Percentiles rank a stretch among this genome's conserved stretches.
Evolutionary conservation across 2,888 invertebrate genomes (phyloP).

Genomic region (Melanchra persicariae): DNA sequence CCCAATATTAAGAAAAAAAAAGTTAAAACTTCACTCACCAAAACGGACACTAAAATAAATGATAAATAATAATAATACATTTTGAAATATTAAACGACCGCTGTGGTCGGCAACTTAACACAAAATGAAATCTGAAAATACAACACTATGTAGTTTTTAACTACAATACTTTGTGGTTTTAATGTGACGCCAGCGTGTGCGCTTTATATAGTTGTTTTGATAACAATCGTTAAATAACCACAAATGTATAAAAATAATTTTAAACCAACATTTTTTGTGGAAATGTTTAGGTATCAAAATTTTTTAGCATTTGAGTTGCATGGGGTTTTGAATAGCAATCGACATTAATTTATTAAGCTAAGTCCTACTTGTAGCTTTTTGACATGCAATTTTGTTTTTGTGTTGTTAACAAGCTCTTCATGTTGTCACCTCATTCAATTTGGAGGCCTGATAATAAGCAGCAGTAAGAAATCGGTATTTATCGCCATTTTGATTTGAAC

Average conservation of each 20-base stretch:
- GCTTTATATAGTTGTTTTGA: background rate
- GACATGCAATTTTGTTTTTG: too few species aligned
- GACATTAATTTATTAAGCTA: background rate
- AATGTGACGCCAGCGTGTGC: background rate
- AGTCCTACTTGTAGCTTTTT: too few species aligned
- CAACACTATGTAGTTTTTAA: background rate
- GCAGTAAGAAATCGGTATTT: too few species aligned
- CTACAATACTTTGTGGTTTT: background rate
- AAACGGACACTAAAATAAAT: constrained; percentile 1
- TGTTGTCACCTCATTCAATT: too few species aligned
- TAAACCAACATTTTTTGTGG: constrained; percentile 38
- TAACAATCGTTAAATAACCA: constrained; percentile 15
- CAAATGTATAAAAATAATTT: constrained; percentile 25
- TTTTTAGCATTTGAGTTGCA: background rate
- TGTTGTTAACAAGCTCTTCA: too few species aligned
- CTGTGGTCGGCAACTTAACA: background rate
- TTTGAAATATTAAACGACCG: constrained; percentile 32
- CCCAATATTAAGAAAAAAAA: background rate
- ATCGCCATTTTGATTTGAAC: too few species aligned
- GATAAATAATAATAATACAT: constrained; percentile 18
- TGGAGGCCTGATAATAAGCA: too few species aligned
- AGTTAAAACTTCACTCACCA: constrained; percentile 39
- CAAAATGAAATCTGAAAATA: constrained; percentile 24
- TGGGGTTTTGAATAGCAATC: too few species aligned
- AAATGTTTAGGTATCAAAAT: background rate